Percentiles rank a stretch among this genome's conserved stretches.
Conservation (phyloP, 2,113 vertebrate species). For the Alectura lathami region DNA sequence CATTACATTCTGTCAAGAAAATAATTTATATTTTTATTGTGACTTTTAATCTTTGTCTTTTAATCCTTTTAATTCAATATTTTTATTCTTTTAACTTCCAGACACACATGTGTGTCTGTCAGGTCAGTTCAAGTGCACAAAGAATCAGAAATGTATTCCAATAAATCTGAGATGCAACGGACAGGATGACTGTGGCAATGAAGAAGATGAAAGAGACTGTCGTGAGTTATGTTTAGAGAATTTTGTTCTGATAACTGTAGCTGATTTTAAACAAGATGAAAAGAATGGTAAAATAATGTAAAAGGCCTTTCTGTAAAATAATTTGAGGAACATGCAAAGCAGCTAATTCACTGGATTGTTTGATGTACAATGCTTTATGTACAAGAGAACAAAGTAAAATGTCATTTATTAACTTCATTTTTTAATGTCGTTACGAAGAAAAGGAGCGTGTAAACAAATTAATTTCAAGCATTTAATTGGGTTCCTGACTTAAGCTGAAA, state of each 20-base stretch:
- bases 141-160: slow-evolving; percentile 95
- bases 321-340: neutral
- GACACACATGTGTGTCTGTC: slow-evolving; percentile 96
- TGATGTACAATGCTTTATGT: neutral
- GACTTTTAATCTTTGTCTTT: neutral
- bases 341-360: neutral
- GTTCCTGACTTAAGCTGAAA: neutral
- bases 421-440: neutral
- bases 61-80: neutral
- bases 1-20: neutral
- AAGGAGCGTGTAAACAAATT: neutral
- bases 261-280: neutral
- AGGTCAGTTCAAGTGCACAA: slow-evolving; percentile 96
- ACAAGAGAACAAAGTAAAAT: neutral
- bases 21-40: neutral
- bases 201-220: slow-evolving; percentile 95
- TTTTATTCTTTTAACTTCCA: slow-evolving; percentile 61
- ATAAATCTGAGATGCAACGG: slow-evolving; percentile 96
- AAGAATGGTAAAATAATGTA: neutral
- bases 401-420: neutral
- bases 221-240: slow-evolving; percentile 82
- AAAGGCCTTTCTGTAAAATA: neutral
- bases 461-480: neutral
- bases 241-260: neutral
- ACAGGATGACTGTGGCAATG: slow-evolving; percentile 95